Evolutionary conservation across 2,888 invertebrate species (phyloP).

Genomic region (Lottia gigantea): DNA sequence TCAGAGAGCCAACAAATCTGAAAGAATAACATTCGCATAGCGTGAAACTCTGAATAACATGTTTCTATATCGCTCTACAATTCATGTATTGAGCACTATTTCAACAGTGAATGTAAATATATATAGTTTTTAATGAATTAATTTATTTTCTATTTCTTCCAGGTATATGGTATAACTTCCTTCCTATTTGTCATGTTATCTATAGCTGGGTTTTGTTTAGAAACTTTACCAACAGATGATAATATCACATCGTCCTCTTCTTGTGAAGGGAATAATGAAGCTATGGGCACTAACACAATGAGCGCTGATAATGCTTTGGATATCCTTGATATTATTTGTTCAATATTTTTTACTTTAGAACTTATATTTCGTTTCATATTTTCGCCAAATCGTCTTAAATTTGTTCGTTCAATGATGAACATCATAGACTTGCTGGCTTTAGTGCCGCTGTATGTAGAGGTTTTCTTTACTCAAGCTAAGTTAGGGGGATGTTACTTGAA

Average conservation of each 20-base stretch:
- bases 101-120: too few relatives aligned
- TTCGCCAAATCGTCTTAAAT: slow-evolving; percentile 56
- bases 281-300: slow-evolving; percentile 38
- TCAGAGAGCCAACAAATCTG: too few relatives aligned
- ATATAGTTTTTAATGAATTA: too few relatives aligned
- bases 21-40: too few relatives aligned
- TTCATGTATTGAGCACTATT: too few relatives aligned
- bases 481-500: slow-evolving; percentile 59
- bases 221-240: slow-evolving; percentile 54
- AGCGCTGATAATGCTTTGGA: slow-evolving; percentile 50
- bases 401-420: slow-evolving; percentile 62
- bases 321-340: slow-evolving; percentile 62
- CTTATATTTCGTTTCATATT: slow-evolving; percentile 59
- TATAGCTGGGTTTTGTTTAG: slow-evolving; percentile 65
- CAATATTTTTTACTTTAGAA: slow-evolving; percentile 64
- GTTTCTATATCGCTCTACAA: too few relatives aligned
- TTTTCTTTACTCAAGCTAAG: slow-evolving; percentile 57
- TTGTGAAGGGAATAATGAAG: slow-evolving; percentile 37
- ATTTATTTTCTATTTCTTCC: too few relatives aligned
- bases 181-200: slow-evolving; percentile 63
- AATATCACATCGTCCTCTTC: slow-evolving; percentile 33
- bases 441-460: slow-evolving; percentile 65
- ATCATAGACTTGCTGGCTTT: slow-evolving; percentile 64
- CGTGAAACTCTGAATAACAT: too few relatives aligned
- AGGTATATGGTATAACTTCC: slow-evolving; percentile 64